These are phyloP conservation scores for Sebastiscus albofasciatus DNA, from an alignment of 2,797 vertebrate species.

Conservation along the genomic window DNA sequence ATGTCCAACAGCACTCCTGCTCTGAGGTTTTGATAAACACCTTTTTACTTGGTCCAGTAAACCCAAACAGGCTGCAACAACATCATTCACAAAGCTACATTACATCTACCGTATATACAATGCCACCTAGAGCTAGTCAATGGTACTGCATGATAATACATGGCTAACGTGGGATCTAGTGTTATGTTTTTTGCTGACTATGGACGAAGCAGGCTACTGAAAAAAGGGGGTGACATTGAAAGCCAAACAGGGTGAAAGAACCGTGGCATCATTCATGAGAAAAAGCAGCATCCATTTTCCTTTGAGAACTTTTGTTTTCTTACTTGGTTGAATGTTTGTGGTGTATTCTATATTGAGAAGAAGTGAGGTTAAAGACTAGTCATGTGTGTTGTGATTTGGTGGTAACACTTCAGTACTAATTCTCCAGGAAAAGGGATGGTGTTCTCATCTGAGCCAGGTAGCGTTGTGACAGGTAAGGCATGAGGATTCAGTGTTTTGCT, in stretches of 20 bases:
- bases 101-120: slow-evolving; percentile 80
- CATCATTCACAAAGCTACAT: slow-evolving; percentile 83
- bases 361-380: slow-evolving; percentile 27
- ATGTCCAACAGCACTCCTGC: slow-evolving; percentile 39
- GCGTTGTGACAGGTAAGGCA: slow-evolving; percentile 96
- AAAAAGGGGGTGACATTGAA: slow-evolving; percentile 67
- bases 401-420: not conserved
- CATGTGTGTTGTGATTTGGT: slow-evolving; percentile 19
- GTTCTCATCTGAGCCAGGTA: slow-evolving; percentile 88
- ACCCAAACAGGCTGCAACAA: slow-evolving; percentile 75
- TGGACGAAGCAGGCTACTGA: slow-evolving; percentile 59
- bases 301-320: slow-evolving; percentile 31
- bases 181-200: slow-evolving; percentile 63
- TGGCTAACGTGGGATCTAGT: slow-evolving; percentile 69
- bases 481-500: slow-evolving; percentile 93
- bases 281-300: slow-evolving; percentile 72
- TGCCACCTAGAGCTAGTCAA: slow-evolving; percentile 77
- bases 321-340: slow-evolving; percentile 1
- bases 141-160: slow-evolving; percentile 74
- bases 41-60: slow-evolving; percentile 56
- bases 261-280: slow-evolving; percentile 69
- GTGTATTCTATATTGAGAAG: slow-evolving; percentile 2
- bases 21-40: slow-evolving; percentile 41
- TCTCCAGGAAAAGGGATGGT: slow-evolving; percentile 84
- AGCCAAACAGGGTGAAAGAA: slow-evolving; percentile 73